Conservation (phyloP, 1,140 invertebrate species). For the Homarus americanus region DNA sequence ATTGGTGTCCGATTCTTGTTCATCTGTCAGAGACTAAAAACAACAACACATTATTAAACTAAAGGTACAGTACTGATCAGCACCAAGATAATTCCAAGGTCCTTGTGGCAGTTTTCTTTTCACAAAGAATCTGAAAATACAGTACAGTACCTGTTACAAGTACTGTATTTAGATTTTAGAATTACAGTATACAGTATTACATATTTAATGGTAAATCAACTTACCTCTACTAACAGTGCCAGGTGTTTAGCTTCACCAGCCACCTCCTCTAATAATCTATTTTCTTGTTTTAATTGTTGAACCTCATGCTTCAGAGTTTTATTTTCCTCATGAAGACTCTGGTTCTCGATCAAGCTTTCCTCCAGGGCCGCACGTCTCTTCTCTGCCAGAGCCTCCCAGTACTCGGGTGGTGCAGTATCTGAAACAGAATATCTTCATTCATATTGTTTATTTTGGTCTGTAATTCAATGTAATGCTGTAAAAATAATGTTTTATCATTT, state of each 20-base stretch:
- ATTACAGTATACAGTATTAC: neutral
- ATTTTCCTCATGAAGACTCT: constrained; percentile 66
- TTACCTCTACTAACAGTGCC: constrained; percentile 52
- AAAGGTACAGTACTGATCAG: no score
- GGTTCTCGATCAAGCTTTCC: constrained; percentile 63
- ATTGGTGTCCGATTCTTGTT: no score
- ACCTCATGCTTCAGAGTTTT: constrained; percentile 44
- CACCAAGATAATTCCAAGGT: no score
- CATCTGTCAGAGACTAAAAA: neutral
- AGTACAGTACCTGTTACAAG: neutral
- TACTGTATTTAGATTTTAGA: neutral
- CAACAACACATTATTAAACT: neutral
- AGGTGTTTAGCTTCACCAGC: constrained; percentile 52
- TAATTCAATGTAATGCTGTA: no score
- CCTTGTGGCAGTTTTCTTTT: no score
- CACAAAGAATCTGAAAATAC: neutral
- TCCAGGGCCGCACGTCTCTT: constrained; percentile 68
- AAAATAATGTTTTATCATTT: no score
- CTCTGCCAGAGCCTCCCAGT: constrained; percentile 65
- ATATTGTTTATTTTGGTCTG: no score
- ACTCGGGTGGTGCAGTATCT: constrained; percentile 50
- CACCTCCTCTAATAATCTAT: constrained; percentile 55
- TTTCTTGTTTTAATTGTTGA: constrained; percentile 40
- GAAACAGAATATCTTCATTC: neutral
- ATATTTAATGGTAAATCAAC: neutral